These are phyloP conservation scores for Pempheris klunzingeri DNA, from an alignment of 2,797 vertebrate genomes.

Conservation along the genomic window DNA sequence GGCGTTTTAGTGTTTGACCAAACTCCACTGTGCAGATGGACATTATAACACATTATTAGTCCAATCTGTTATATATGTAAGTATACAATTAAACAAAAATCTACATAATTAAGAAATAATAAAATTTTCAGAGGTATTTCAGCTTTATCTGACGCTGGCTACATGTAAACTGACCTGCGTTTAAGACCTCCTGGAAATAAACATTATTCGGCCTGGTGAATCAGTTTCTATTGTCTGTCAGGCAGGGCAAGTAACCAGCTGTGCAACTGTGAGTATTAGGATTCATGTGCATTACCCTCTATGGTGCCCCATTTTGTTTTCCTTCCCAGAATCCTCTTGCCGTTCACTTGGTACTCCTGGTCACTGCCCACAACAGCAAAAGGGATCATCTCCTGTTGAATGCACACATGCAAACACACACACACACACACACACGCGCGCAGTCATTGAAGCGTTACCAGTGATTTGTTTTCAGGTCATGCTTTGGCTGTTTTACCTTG, in stretches of 20 bases:
- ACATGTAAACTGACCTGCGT: background rate
- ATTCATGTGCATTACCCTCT: constrained; percentile 88
- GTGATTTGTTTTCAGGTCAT: constrained; percentile 20
- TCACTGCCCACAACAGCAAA: constrained; percentile 99
- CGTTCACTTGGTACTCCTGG: constrained; percentile 98
- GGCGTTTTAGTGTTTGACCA: background rate
- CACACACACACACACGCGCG: constrained; percentile 1
- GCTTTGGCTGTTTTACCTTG: constrained; percentile 1
- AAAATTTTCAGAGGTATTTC: too few species aligned
- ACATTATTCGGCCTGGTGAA: constrained; percentile 11
- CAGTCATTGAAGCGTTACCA: background rate
- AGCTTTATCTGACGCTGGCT: constrained; percentile 17
- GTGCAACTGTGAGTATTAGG: constrained; percentile 14
- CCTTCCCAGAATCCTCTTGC: constrained; percentile 94
- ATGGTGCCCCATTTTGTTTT: constrained; percentile 99
- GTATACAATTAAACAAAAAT: background rate
- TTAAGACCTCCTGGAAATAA: background rate
- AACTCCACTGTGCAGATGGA: constrained; percentile 6
- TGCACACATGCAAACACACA: constrained; percentile 35
- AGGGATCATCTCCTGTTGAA: constrained; percentile 95
- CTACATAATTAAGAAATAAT: too few species aligned
- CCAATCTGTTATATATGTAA: background rate
- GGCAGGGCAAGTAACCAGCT: too few species aligned
- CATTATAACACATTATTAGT: background rate
- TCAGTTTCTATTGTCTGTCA: constrained; percentile 17